A percentile compares a stretch with the other conserved stretches of the same genome.
Conservation (phyloP, 2,113 vertebrate genomes). For the Laterallus jamaicensis region DNA sequence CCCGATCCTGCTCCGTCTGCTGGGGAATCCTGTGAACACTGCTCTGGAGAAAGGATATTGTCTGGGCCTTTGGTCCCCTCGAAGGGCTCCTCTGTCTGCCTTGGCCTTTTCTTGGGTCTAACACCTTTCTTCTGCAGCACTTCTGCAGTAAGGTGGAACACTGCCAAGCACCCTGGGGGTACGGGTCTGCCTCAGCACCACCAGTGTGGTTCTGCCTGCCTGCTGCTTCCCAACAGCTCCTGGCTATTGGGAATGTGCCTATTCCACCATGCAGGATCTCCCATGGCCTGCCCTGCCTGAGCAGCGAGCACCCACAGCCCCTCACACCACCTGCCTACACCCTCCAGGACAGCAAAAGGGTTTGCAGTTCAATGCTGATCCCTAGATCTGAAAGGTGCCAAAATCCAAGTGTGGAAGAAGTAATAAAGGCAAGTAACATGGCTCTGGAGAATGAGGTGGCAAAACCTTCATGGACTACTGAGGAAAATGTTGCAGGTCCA, state of each 20-base stretch:
- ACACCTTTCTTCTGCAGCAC: neutral
- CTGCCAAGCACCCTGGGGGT: neutral
- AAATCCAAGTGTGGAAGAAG: neutral
- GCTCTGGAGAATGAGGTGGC: neutral
- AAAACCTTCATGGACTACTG: neutral
- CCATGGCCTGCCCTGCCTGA: neutral
- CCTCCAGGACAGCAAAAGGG: neutral
- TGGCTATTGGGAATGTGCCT: too few species aligned
- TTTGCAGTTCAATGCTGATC: neutral
- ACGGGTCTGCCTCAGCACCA: neutral
- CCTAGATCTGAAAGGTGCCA: neutral
- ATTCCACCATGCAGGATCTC: rapidly evolving
- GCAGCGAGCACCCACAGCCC: neutral
- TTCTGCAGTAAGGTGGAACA: neutral
- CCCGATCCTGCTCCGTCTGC: neutral
- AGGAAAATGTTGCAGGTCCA: neutral
- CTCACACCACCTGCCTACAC: neutral
- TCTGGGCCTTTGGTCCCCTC: neutral
- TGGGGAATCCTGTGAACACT: neutral
- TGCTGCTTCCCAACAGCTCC: neutral
- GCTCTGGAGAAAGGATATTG: neutral
- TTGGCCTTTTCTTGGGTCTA: neutral
- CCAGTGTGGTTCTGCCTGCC: neutral
- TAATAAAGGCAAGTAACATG: neutral
- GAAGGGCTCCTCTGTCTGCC: neutral